phyloP scores from a whole-genome alignment of 2,888 invertebrate genomes.

The Drosophila putrida region DNA sequence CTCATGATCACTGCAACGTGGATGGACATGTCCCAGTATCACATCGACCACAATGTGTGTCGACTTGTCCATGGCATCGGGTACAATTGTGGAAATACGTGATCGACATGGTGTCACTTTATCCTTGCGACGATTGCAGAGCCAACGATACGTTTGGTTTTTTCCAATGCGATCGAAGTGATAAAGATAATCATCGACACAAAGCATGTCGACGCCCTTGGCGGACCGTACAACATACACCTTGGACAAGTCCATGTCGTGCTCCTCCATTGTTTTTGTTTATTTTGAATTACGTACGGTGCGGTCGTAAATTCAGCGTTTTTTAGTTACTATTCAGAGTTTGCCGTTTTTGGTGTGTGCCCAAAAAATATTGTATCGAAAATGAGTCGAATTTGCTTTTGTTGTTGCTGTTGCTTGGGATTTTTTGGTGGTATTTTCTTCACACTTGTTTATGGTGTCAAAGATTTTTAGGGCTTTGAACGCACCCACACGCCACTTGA shows the following conservation, averaged over 20 bases:
- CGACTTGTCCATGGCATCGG: slow-evolving; percentile 62
- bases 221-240: slow-evolving; percentile 80
- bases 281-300: slow-evolving; percentile 46
- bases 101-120: slow-evolving; percentile 74
- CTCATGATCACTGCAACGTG: slow-evolving; percentile 75
- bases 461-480: background rate
- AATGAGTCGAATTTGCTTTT: slow-evolving; percentile 59
- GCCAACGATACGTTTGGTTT: slow-evolving; percentile 79
- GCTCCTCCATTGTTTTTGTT: slow-evolving; percentile 44
- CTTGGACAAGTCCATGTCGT: slow-evolving; percentile 67
- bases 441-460: slow-evolving; percentile 41
- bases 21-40: slow-evolving; percentile 71
- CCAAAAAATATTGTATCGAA: slow-evolving; percentile 68
- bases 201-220: slow-evolving; percentile 82
- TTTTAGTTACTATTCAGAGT: slow-evolving; percentile 41
- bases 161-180: slow-evolving; percentile 81
- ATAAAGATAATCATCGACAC: slow-evolving; percentile 79
- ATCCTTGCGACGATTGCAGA: slow-evolving; percentile 80
- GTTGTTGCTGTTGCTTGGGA: slow-evolving; percentile 59
- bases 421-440: slow-evolving; percentile 73
- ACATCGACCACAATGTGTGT: slow-evolving; percentile 73
- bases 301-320: slow-evolving; percentile 62
- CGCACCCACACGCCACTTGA: background rate
- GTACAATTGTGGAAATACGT: slow-evolving; percentile 74
- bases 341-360: slow-evolving; percentile 61